phyloP scores from a whole-genome alignment of 2,888 invertebrate species.

The Hirtodrosophila duncani region DNA sequence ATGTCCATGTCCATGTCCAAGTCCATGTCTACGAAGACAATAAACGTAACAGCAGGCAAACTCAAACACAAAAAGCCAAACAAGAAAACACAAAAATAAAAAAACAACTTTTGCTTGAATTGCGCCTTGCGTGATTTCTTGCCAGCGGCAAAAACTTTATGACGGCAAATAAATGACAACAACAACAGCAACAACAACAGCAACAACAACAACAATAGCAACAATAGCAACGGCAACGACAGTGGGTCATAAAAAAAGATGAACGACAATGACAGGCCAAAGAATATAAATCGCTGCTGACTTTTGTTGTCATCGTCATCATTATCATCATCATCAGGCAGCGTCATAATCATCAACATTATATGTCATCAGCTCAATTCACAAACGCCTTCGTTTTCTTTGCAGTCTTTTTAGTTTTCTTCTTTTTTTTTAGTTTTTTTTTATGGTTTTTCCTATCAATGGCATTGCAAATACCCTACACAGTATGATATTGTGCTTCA shows the following conservation, averaged over 20 bases:
- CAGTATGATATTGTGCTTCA: no score
- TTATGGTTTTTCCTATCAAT: conserved; percentile 5
- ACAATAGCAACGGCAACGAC: conserved; percentile 3
- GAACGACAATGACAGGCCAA: conserved; percentile 53
- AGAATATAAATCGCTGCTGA: conserved; percentile 65
- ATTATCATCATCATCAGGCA: conserved; percentile 3
- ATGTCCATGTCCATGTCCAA: no score
- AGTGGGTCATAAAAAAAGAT: conserved; percentile 56
- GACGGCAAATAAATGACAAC: conserved; percentile 62
- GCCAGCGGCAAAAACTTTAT: conserved; percentile 53
- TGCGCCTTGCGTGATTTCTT: conserved; percentile 58
- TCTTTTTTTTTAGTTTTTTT: neutral
- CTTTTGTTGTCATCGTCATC: conserved; percentile 28
- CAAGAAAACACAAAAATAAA: no score
- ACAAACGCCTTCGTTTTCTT: no score
- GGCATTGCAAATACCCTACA: no score
- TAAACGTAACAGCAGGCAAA: conserved; percentile 17
- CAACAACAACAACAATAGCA: conserved; percentile 17
- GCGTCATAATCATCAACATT: no score
- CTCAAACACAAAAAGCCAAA: no score
- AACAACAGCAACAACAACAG: conserved; percentile 33
- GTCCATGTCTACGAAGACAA: no score
- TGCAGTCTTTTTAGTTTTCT: no score
- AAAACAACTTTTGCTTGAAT: conserved; percentile 41
- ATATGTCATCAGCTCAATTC: no score